Conservation (phyloP, 37 sponge, comb jelly and placozoan genomes). For the Spongia lamella region DNA sequence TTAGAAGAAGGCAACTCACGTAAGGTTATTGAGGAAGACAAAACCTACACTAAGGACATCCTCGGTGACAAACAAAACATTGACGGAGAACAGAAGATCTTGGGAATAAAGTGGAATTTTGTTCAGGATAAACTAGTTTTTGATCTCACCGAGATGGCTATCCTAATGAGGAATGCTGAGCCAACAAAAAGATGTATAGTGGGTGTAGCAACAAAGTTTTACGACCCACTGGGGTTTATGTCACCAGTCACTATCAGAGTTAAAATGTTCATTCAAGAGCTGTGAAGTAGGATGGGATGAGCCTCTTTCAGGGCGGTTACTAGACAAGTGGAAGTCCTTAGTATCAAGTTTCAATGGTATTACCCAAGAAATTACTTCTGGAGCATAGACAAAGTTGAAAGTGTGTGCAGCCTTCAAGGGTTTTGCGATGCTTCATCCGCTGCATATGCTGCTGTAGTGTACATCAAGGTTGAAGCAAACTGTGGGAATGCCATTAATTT, state of each 20-base stretch:
- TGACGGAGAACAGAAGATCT: not conserved
- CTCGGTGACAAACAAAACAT: not conserved
- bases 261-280: not conserved
- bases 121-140: not conserved
- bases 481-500: too few species aligned
- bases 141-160: not conserved
- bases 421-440: too few species aligned
- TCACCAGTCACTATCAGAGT: not conserved
- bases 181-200: not conserved
- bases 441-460: too few species aligned
- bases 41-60: not conserved
- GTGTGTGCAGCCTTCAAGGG: too few species aligned
- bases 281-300: too few species aligned
- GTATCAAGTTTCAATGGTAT: too few species aligned
- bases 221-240: constrained; percentile 3
- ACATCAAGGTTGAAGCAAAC: too few species aligned
- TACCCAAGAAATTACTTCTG: too few species aligned
- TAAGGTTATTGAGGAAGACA: not conserved
- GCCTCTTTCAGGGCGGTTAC: too few species aligned
- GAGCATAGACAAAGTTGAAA: too few species aligned
- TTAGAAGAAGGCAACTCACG: too few species aligned
- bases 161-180: not conserved
- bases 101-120: not conserved
- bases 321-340: too few species aligned
- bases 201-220: not conserved